A percentile compares a stretch with the other conserved stretches of the same genome.
Evolutionary conservation across 1,140 invertebrate genomes (phyloP).

Genomic region (Leptestheria dahalacensis): DNA sequence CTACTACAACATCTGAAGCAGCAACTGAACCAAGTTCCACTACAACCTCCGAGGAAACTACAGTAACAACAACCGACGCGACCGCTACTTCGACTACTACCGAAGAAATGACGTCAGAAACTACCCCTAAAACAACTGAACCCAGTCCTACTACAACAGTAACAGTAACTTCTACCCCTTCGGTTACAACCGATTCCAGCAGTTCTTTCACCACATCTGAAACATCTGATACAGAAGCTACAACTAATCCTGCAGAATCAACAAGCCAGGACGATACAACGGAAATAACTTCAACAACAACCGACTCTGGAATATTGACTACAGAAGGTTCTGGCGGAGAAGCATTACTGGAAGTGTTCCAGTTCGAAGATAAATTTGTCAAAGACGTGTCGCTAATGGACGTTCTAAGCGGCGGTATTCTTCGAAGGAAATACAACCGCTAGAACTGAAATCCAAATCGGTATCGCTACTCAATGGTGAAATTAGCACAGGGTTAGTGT

Average conservation of each 20-base stretch:
- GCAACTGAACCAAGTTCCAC: background rate
- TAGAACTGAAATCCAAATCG: too few species aligned
- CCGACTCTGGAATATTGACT: background rate
- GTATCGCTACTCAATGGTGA: too few species aligned
- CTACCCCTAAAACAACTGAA: background rate
- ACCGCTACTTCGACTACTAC: background rate
- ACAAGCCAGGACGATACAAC: background rate
- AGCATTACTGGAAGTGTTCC: too few species aligned
- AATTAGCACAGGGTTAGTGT: too few species aligned
- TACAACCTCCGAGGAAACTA: background rate
- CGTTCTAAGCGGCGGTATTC: too few species aligned
- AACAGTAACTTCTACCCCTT: background rate
- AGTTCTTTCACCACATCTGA: background rate
- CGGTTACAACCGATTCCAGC: background rate
- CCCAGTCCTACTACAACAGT: background rate
- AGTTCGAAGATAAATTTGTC: too few species aligned
- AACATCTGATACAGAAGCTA: background rate
- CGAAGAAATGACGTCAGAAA: background rate
- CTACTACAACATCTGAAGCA: background rate
- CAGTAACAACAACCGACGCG: background rate
- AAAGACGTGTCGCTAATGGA: too few species aligned
- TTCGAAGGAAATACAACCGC: too few species aligned
- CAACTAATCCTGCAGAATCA: background rate
- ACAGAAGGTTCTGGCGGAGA: too few species aligned
- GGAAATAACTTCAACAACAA: background rate